Evolutionary conservation across 2,797 vertebrate species (phyloP), one percentile per base, ranked within the genome.

Genomic region (Macropus fuliginosus): DNA sequence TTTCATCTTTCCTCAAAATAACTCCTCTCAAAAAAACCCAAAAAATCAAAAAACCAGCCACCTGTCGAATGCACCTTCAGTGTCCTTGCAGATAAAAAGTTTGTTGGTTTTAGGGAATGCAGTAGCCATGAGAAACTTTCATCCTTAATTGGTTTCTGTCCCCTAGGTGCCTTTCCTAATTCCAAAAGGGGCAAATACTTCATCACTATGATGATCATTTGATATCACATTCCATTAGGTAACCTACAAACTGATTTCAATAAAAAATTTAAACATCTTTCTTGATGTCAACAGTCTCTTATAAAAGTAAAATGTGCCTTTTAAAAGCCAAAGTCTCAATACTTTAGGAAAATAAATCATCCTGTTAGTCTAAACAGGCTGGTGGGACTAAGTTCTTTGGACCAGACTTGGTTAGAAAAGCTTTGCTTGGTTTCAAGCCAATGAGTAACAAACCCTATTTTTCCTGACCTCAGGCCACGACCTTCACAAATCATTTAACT

Each of bases 1-100:
- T 93, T 95, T 95, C 94, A 94, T 29, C 93, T 96, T 96, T 98
- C 93, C 92, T 98, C 56, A 95, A 98, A 98, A 94, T 93, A 97
- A 46, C 90, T 46, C 91, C 91, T 81, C 90, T 97, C 92, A 97
- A 93, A 95, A 57, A 92, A 97, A 97, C 21, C 52, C 52, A 0
- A 6, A 52, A 52, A 52, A 52, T 9, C 52, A 93, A 95, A 57
- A 92, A 97, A 97, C 97, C 21, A 92, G 93, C 62, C 95, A 96
- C 94, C 98, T 98, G 96, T 90, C 97, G 95, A 97, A 96, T 5
- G n/a, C 93, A 91, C 92, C 96, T 94, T 54, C 90, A 11, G 91
- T 94, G 92, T 90, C 92, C 91, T 90, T 90, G 31, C 56, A 95
- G 96, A 97, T 98, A 95, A 1, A 0, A 94, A 0, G 0, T 50